phyloP scores from a whole-genome alignment of 2,888 invertebrate species.

The Drosophila colorata region DNA sequence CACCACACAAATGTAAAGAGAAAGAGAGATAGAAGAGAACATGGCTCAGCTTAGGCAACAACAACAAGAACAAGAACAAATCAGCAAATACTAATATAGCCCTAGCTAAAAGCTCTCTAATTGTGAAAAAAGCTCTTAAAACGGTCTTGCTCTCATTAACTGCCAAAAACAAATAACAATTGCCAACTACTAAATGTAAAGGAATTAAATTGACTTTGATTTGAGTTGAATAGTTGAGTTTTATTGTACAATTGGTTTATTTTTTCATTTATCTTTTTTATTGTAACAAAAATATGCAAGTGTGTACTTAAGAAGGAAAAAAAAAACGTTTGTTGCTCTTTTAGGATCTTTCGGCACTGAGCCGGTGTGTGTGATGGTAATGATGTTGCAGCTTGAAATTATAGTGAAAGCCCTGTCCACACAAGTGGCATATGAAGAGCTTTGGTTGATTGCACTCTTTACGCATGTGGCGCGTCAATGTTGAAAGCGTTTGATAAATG shows the following conservation, averaged over 20 bases:
- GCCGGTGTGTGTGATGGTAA: slow-evolving; percentile 61
- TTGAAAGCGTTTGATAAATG: slow-evolving; percentile 72
- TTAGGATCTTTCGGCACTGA: slow-evolving; percentile 23
- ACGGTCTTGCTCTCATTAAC: slow-evolving; percentile 12
- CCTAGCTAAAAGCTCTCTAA: slow-evolving; percentile 19
- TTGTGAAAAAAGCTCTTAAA: slow-evolving; percentile 61
- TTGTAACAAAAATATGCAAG: slow-evolving; percentile 41
- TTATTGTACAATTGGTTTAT: slow-evolving; percentile 19
- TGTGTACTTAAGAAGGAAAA: slow-evolving; percentile 12
- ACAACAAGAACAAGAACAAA: slow-evolving; percentile 37
- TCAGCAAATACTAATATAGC: slow-evolving; percentile 17
- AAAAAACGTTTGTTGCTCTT: slow-evolving; percentile 6
- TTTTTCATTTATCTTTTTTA: slow-evolving; percentile 2
- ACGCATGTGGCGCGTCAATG: slow-evolving; percentile 87
- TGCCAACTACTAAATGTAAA: slow-evolving; percentile 1
- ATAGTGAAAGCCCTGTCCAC: slow-evolving; percentile 83
- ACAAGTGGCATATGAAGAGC: slow-evolving; percentile 77
- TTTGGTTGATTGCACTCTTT: slow-evolving; percentile 83
- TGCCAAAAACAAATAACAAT: slow-evolving; percentile 4
- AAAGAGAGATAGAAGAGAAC: slow-evolving; percentile 46
- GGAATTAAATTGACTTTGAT: slow-evolving; percentile 30
- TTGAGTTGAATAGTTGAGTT: slow-evolving; percentile 25
- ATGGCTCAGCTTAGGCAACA: slow-evolving; percentile 52
- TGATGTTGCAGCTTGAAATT: slow-evolving; percentile 81
- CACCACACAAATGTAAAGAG: slow-evolving; percentile 38